Conservation (phyloP, 2,113 vertebrate species). For the Dunckerocampus dactyliophorus region DNA sequence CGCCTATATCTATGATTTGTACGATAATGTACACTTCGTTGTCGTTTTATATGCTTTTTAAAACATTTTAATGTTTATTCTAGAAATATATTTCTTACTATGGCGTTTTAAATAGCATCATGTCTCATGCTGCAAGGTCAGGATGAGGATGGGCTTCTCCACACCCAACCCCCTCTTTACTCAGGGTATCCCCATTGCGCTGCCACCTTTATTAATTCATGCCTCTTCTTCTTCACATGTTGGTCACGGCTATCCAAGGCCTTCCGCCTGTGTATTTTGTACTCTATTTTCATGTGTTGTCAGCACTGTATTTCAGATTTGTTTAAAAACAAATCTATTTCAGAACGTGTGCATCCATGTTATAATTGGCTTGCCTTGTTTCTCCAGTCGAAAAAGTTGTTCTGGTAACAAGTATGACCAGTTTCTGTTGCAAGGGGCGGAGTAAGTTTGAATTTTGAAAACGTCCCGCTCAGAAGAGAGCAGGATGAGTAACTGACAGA, state of each 20-base stretch:
- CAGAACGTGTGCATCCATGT: neutral
- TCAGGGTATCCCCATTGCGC: conserved; percentile 33
- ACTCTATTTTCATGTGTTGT: neutral
- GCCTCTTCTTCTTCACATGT: conserved; percentile 11
- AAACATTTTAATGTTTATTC: neutral
- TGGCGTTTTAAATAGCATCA: neutral
- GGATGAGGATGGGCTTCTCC: conserved; percentile 10
- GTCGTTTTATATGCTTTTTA: too few relatives aligned
- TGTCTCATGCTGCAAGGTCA: conserved; percentile 15
- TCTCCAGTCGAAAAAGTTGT: neutral
- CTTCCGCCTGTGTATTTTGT: neutral
- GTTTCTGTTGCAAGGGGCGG: conserved; percentile 45
- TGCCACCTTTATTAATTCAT: conserved; percentile 61
- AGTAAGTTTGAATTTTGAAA: conserved; percentile 61
- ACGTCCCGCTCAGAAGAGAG: conserved; percentile 53
- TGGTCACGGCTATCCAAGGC: conserved; percentile 3
- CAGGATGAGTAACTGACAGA: conserved; percentile 20
- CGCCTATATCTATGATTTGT: too few relatives aligned
- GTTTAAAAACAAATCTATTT: neutral
- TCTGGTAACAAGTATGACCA: conserved; percentile 34
- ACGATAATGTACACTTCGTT: too few relatives aligned
- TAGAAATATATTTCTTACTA: neutral
- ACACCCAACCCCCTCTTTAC: conserved; percentile 25
- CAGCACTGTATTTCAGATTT: neutral
- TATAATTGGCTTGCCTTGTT: too few relatives aligned